Percentiles rank a stretch among this genome's conserved stretches.
Conservation (phyloP, 2,797 vertebrate species). For the Lycodopsis pacificus region DNA sequence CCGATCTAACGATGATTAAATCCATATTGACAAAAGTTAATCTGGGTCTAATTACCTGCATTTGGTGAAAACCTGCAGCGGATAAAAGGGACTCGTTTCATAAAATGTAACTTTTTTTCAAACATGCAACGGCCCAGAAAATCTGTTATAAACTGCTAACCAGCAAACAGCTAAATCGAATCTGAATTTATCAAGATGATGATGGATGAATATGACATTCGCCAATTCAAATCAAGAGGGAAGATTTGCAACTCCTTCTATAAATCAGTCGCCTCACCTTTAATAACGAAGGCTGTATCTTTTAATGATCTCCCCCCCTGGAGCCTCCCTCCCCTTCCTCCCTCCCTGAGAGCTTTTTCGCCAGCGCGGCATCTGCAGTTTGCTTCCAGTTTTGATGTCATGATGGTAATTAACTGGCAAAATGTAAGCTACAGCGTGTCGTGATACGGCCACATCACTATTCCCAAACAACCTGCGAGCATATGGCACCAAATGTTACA, state of each 20-base stretch:
- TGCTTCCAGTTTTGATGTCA: slow-evolving; percentile 80
- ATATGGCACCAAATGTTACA: slow-evolving; percentile 87
- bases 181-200: neutral
- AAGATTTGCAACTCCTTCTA: slow-evolving; percentile 20
- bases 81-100: neutral
- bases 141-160: neutral
- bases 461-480: slow-evolving; percentile 85
- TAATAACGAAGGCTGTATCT: slow-evolving; percentile 29
- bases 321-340: slow-evolving; percentile 12
- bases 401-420: slow-evolving; percentile 85
- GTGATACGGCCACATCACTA: slow-evolving; percentile 73
- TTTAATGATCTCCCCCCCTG: slow-evolving; percentile 50
- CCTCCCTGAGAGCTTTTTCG: slow-evolving; percentile 61
- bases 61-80: neutral
- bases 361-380: slow-evolving; percentile 69
- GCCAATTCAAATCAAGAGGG: slow-evolving; percentile 9
- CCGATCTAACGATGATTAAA: neutral
- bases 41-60: rapidly evolving
- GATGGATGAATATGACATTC: neutral
- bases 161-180: neutral
- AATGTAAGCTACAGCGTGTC: slow-evolving; percentile 81
- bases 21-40: neutral
- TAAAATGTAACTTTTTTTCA: neutral
- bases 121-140: neutral
- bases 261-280: slow-evolving; percentile 15